These are phyloP conservation scores for Dallia pectoralis DNA, from an alignment of 2,797 vertebrate species.

Conservation along the genomic window DNA sequence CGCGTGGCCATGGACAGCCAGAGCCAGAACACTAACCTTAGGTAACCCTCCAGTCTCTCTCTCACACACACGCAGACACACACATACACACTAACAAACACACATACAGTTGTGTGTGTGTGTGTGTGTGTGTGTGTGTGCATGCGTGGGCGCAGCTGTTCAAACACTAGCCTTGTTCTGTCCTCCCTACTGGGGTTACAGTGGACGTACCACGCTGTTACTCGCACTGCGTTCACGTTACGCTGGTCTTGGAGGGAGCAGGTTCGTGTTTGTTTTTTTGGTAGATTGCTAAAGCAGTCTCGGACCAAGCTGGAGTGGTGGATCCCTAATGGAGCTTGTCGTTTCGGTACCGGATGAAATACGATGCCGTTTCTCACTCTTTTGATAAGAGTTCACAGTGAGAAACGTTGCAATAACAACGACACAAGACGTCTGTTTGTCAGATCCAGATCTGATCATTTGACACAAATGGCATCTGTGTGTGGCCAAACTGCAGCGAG, in stretches of 20 bases:
- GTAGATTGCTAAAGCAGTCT: not conserved
- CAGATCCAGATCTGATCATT: conserved; percentile 65
- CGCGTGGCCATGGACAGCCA: conserved; percentile 71
- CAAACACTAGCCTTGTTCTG: conserved; percentile 5
- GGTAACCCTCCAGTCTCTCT: conserved; percentile 66
- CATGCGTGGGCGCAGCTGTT: conserved; percentile 1
- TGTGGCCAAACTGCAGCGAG: conserved; percentile 51
- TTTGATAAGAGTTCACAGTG: conserved; percentile 41
- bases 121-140: not conserved
- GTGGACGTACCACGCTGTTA: conserved; percentile 9
- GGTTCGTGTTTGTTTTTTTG: not conserved
- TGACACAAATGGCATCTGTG: conserved; percentile 62
- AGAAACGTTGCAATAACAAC: conserved; percentile 49
- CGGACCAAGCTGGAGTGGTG: not conserved
- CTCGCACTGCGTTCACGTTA: not conserved
- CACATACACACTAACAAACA: conserved; percentile 9
- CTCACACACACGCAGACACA: conserved; percentile 3
- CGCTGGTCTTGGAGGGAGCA: not conserved
- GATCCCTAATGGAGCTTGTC: conserved; percentile 16
- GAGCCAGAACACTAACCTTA: conserved; percentile 77
- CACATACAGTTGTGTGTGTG: not conserved
- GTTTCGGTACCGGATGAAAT: not conserved
- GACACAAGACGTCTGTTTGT: conserved; percentile 53
- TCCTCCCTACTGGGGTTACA: not conserved
- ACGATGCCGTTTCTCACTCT: not conserved